Conservation (phyloP, 2,113 vertebrate genomes). For the Dicrurus megarhynchus region DNA sequence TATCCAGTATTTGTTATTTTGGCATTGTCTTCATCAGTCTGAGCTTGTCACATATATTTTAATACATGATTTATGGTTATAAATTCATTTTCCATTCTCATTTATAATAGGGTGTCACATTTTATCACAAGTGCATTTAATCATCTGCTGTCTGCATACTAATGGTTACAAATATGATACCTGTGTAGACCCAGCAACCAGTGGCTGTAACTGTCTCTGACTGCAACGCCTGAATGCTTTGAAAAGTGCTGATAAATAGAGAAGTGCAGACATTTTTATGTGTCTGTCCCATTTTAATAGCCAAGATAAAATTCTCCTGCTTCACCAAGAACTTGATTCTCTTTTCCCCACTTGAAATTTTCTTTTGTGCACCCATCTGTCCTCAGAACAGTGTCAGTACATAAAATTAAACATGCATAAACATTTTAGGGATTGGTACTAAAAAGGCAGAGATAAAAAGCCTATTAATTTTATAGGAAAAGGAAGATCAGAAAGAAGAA, state of each 20-base stretch:
- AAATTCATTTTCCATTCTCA: conserved; percentile 83
- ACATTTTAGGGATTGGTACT: background rate
- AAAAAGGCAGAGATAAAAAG: background rate
- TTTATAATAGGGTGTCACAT: conserved; percentile 90
- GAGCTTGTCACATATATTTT: conserved; percentile 78
- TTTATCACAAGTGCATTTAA: conserved; percentile 87
- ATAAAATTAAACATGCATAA: background rate
- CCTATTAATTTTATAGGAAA: background rate
- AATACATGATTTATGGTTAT: conserved; percentile 91
- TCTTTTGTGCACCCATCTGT: background rate
- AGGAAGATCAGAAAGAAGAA: background rate
- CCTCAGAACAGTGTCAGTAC: background rate
- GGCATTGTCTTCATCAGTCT: conserved; percentile 71
- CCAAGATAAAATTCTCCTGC: background rate
- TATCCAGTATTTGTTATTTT: conserved; percentile 65
- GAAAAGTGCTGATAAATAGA: conserved; percentile 57
- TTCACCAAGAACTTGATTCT: background rate
- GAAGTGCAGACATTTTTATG: conserved; percentile 38
- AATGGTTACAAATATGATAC: conserved; percentile 86
- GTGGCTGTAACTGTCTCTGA: conserved; percentile 75
- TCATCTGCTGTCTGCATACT: conserved; percentile 90
- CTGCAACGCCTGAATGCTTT: conserved; percentile 71
- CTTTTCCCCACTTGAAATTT: background rate
- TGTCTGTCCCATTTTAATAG: conserved; percentile 41
- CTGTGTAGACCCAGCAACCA: conserved; percentile 76